Percentiles rank a stretch among this genome's conserved stretches.
Evolutionary conservation across 2,113 vertebrate species (phyloP).

Genomic region (Parus major): DNA sequence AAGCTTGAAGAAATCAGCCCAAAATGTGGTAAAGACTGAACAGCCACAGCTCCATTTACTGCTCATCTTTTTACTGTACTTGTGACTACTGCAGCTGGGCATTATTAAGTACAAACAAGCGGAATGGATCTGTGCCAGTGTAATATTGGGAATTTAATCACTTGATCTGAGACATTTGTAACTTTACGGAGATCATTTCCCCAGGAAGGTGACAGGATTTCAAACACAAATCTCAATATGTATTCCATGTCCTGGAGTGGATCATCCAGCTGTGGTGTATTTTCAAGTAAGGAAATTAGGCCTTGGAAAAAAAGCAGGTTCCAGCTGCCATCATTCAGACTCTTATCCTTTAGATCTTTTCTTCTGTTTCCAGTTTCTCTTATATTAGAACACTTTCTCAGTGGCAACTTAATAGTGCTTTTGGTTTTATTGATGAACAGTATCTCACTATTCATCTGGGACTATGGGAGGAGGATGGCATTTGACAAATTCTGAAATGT

Average conservation of each 20-base stretch:
- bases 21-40: background rate
- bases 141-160: background rate
- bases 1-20: background rate
- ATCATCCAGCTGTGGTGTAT: background rate
- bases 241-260: background rate
- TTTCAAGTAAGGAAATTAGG: background rate
- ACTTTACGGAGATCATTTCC: background rate
- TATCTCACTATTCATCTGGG: background rate
- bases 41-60: background rate
- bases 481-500: background rate
- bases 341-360: background rate
- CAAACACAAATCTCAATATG: background rate
- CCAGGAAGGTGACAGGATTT: background rate
- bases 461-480: background rate
- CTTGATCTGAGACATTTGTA: background rate
- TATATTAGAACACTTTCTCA: background rate
- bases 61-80: background rate
- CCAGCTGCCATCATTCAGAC: background rate
- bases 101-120: background rate
- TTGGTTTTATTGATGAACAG: background rate
- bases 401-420: background rate
- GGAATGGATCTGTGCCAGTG: background rate
- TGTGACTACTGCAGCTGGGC: background rate
- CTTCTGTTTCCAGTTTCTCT: background rate
- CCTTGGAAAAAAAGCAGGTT: background rate